These are phyloP conservation scores for Cirrhinus mrigala DNA, from an alignment of 2,797 vertebrate species.

Conservation along the genomic window DNA sequence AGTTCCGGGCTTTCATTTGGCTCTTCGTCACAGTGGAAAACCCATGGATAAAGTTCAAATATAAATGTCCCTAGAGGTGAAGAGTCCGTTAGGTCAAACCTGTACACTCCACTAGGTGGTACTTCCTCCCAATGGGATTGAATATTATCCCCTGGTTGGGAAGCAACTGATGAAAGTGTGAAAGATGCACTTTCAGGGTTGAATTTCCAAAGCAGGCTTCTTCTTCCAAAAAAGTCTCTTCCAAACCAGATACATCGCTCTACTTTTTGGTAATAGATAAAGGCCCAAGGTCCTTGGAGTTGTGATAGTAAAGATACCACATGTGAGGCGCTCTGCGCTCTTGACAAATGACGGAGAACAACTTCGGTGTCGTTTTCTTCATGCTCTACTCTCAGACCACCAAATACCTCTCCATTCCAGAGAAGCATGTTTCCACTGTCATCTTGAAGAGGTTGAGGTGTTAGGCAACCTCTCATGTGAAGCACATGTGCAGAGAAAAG, in stretches of 20 bases:
- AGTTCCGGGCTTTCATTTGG: conserved; percentile 42
- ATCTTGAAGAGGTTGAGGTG: conserved; percentile 88
- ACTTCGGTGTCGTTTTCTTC: conserved; percentile 87
- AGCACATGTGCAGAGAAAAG: conserved; percentile 92
- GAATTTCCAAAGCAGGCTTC: conserved; percentile 92
- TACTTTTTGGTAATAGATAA: conserved; percentile 89
- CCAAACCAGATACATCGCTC: conserved; percentile 91
- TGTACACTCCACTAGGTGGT: conserved; percentile 88
- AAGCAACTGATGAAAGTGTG: conserved; percentile 82
- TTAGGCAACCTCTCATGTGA: conserved; percentile 86
- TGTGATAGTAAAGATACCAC: conserved; percentile 81
- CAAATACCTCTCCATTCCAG: conserved; percentile 97
- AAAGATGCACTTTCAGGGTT: conserved; percentile 64
- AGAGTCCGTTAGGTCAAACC: conserved; percentile 80
- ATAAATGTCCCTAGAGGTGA: conserved; percentile 65
- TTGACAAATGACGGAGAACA: conserved; percentile 78
- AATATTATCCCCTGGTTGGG: conserved; percentile 38
- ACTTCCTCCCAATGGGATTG: conserved; percentile 84
- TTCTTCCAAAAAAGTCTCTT: conserved; percentile 92
- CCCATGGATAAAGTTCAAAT: conserved; percentile 87
- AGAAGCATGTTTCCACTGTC: conserved; percentile 82
- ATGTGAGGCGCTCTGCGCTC: conserved; percentile 75
- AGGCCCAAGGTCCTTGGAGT: conserved; percentile 89
- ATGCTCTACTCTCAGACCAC: conserved; percentile 78
- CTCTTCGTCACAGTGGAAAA: conserved; percentile 39